phyloP scores from a whole-genome alignment of 2,797 vertebrate genomes.

The Pseudochromis fuscus region DNA sequence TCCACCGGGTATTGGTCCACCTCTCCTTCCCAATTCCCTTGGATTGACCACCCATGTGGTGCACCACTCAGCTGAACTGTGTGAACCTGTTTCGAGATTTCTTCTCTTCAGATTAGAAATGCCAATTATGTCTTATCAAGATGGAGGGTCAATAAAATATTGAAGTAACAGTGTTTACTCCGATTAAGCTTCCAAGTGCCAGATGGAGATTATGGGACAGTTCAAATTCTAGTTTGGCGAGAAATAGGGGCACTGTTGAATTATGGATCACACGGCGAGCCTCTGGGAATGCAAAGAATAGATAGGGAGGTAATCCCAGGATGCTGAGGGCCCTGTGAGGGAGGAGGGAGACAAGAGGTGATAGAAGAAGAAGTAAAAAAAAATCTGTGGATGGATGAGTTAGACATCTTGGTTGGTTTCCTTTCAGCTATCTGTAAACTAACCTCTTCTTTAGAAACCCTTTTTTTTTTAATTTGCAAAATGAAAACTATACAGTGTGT shows the following conservation, averaged over 20 bases:
- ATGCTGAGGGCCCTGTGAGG: constrained; percentile 69
- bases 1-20: constrained; percentile 43
- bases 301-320: constrained; percentile 83
- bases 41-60: constrained; percentile 61
- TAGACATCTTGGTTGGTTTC: constrained; percentile 59
- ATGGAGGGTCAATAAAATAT: constrained; percentile 81
- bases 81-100: constrained; percentile 67
- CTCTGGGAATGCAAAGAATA: constrained; percentile 79
- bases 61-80: constrained; percentile 41
- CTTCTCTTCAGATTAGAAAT: constrained; percentile 78
- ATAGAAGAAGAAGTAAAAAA: constrained; percentile 61
- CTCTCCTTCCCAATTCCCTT: constrained; percentile 13
- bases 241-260: constrained; percentile 79
- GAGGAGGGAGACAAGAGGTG: constrained; percentile 70
- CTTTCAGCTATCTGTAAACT: constrained; percentile 49
- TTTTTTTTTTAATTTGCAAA: constrained; percentile 33
- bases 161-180: constrained; percentile 82
- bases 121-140: constrained; percentile 82
- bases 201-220: constrained; percentile 81
- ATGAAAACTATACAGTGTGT: constrained; percentile 18
- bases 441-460: constrained; percentile 33
- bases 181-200: constrained; percentile 81
- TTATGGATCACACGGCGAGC: constrained; percentile 80
- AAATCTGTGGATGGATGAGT: constrained; percentile 59
- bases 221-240: constrained; percentile 78